phyloP scores from a whole-genome alignment of 2,113 vertebrate species.

The Sterrhoptilus dennistouni region DNA sequence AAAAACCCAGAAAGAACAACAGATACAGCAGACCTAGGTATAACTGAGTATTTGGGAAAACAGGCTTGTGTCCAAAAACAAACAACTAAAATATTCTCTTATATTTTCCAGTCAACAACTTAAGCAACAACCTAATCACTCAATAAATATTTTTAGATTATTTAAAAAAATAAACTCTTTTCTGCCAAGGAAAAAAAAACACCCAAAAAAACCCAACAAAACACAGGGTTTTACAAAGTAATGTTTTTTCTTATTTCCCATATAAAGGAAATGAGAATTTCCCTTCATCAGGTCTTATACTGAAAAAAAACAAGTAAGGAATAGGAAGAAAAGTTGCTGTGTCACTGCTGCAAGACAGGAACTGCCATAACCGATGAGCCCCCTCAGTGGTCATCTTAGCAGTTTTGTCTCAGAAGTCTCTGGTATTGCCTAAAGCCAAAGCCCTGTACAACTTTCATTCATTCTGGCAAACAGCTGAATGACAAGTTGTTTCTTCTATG shows the following conservation, averaged over 20 bases:
- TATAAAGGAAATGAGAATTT: not conserved
- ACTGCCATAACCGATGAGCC: slow-evolving; percentile 55
- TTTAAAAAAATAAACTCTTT: not conserved
- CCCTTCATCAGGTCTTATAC: not conserved
- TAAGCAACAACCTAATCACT: not conserved
- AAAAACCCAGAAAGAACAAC: not conserved
- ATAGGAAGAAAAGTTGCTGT: slow-evolving; percentile 37
- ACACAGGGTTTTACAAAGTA: not conserved
- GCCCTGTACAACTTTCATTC: not conserved
- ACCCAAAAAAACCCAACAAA: not conserved
- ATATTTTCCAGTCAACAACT: not conserved
- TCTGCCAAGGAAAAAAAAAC: not conserved
- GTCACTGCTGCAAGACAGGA: slow-evolving; percentile 50
- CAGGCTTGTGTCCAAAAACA: not conserved
- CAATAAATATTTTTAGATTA: not conserved
- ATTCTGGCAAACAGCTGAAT: not conserved
- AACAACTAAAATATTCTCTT: not conserved
- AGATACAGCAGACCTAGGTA: not conserved
- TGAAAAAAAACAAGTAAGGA: not conserved
- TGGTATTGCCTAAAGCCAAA: slow-evolving; percentile 29
- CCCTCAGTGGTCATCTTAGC: slow-evolving; percentile 3
- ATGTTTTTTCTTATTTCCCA: not conserved
- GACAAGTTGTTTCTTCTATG: not conserved
- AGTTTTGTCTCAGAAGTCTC: slow-evolving; percentile 16
- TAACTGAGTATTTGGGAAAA: not conserved